Percentiles rank a stretch among this genome's conserved stretches.
Conservation (phyloP, 2,113 vertebrate genomes). For the Oreochromis aureus region DNA sequence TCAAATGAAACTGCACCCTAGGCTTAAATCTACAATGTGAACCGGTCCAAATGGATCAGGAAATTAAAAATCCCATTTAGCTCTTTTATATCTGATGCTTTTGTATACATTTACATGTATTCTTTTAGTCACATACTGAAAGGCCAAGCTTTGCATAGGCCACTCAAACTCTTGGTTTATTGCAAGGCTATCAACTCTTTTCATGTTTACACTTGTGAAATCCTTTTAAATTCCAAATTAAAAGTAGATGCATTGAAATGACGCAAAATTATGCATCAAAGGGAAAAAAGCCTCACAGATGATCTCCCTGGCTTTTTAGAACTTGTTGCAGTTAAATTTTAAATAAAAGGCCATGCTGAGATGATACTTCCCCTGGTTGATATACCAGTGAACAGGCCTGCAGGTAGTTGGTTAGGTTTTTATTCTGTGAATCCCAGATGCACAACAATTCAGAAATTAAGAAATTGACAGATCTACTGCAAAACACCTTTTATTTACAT, state of each 20-base stretch:
- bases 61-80: background rate
- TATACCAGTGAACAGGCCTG: background rate
- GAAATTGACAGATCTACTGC: slow-evolving; percentile 15
- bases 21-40: background rate
- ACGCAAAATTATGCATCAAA: background rate
- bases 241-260: background rate
- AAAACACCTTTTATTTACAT: slow-evolving; percentile 76
- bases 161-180: background rate
- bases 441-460: background rate
- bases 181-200: background rate
- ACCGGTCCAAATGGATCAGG: background rate
- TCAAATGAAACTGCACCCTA: background rate
- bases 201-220: background rate
- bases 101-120: background rate
- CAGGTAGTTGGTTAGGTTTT: background rate
- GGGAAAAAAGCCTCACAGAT: accelerated
- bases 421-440: background rate
- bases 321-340: background rate
- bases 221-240: background rate
- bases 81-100: background rate
- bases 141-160: background rate
- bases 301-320: background rate
- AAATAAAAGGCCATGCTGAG: background rate
- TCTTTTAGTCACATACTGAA: background rate
- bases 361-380: background rate